Evolutionary conservation across 2,797 vertebrate species (phyloP).

Genomic region (Menidia menidia): DNA sequence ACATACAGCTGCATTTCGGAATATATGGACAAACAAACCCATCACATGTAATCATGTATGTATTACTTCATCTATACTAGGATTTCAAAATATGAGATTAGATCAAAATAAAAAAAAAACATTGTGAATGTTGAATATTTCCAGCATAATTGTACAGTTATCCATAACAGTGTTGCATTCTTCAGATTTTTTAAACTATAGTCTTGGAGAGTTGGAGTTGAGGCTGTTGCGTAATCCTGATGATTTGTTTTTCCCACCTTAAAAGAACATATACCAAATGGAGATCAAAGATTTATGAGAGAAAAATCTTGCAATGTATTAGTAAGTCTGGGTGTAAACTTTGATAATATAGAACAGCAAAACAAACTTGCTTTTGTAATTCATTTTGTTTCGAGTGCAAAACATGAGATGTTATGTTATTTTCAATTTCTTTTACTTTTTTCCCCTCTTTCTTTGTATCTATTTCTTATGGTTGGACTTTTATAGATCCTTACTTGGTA

Average conservation of each 20-base stretch:
- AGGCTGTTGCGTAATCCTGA: slow-evolving; percentile 31
- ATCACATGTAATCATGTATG: background rate
- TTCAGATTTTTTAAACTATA: background rate
- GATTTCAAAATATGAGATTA: background rate
- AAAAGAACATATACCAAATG: slow-evolving; percentile 9
- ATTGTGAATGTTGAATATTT: background rate
- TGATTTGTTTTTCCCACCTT: slow-evolving; percentile 35
- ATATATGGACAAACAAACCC: background rate
- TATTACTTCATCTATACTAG: background rate
- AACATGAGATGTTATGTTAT: slow-evolving; percentile 51
- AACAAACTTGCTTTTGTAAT: slow-evolving; percentile 63
- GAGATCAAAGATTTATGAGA: slow-evolving; percentile 38
- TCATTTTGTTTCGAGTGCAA: slow-evolving; percentile 64
- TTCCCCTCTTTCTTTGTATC: slow-evolving; percentile 43
- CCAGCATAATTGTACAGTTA: background rate
- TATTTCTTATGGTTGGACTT: slow-evolving; percentile 75
- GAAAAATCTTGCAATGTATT: slow-evolving; percentile 50
- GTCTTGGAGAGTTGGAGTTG: background rate
- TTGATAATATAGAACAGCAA: slow-evolving; percentile 62
- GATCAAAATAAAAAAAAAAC: background rate
- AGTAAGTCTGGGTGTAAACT: slow-evolving; percentile 66
- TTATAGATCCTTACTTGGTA: slow-evolving; percentile 73
- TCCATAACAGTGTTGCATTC: background rate
- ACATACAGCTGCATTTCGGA: background rate
- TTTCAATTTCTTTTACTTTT: slow-evolving; percentile 20